phyloP scores from a whole-genome alignment of 2,797 vertebrate genomes.

The Fratercula arctica region DNA sequence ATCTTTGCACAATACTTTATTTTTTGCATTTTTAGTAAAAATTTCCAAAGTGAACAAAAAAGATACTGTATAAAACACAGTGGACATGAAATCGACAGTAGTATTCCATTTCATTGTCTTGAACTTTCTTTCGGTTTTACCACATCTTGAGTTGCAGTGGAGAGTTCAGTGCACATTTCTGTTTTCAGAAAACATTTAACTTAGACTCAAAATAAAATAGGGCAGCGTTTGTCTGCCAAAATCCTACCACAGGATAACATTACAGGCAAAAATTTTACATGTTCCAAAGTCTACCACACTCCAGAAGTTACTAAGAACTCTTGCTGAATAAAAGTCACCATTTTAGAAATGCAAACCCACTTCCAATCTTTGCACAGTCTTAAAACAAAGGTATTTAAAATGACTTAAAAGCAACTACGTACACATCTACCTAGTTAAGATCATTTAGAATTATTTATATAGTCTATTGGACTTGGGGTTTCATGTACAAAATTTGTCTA shows the following conservation, averaged over 20 bases:
- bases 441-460: conserved; percentile 84
- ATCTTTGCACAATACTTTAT: conserved; percentile 88
- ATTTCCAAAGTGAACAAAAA: conserved; percentile 89
- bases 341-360: conserved; percentile 82
- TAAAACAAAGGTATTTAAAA: conserved; percentile 79
- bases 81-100: conserved; percentile 91
- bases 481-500: conserved; percentile 88
- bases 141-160: conserved; percentile 92
- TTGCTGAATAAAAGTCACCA: conserved; percentile 84
- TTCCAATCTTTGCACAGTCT: conserved; percentile 85
- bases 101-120: conserved; percentile 82
- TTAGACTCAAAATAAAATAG: conserved; percentile 87
- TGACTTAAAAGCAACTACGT: conserved; percentile 80
- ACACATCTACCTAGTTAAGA: conserved; percentile 77
- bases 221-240: conserved; percentile 82
- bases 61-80: conserved; percentile 95
- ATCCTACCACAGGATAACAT: conserved; percentile 85
- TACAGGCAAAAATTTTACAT: conserved; percentile 81
- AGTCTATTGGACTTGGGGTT: conserved; percentile 81
- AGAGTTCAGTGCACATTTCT: conserved; percentile 91
- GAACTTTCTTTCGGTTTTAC: conserved; percentile 77
- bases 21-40: conserved; percentile 91
- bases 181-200: conserved; percentile 86
- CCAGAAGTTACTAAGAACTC: conserved; percentile 85
- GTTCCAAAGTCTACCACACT: conserved; percentile 85